phyloP scores from a whole-genome alignment of 2,888 invertebrate species.

The Scaptomyza flava region DNA sequence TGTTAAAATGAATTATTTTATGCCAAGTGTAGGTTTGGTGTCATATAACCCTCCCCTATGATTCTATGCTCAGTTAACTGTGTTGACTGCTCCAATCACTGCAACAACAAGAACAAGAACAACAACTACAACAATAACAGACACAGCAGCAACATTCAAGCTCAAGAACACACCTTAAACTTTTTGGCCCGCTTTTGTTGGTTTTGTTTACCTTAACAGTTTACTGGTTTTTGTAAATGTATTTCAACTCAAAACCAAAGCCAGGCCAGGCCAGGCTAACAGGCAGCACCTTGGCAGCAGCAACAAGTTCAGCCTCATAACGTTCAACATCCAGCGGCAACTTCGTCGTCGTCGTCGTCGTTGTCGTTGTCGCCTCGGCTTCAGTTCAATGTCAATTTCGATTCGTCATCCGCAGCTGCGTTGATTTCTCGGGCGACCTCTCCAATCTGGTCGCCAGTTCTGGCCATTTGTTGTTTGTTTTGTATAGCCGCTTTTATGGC shows the following conservation, averaged over 20 bases:
- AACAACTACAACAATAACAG: constrained; percentile 9
- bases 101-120: constrained; percentile 27
- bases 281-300: constrained; percentile 27
- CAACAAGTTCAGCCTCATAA: constrained; percentile 53
- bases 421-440: constrained; percentile 77
- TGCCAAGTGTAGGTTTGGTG: constrained; percentile 6
- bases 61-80: constrained; percentile 19
- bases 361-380: constrained; percentile 49
- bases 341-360: constrained; percentile 1
- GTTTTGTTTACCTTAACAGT: constrained; percentile 49
- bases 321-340: constrained; percentile 38
- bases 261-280: constrained; percentile 38
- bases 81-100: constrained; percentile 56
- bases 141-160: constrained; percentile 63
- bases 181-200: constrained; percentile 50
- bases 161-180: constrained; percentile 83
- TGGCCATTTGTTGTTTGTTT: constrained; percentile 41
- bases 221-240: constrained; percentile 45
- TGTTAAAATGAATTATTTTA: not conserved
- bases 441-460: constrained; percentile 39
- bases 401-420: constrained; percentile 83
- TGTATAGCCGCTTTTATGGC: constrained; percentile 72
- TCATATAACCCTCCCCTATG: not conserved
- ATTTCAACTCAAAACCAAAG: constrained; percentile 20
- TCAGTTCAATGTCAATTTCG: constrained; percentile 83